Conservation (phyloP, 2,888 invertebrate genomes). For the Drosophila pseudotakahashii region DNA sequence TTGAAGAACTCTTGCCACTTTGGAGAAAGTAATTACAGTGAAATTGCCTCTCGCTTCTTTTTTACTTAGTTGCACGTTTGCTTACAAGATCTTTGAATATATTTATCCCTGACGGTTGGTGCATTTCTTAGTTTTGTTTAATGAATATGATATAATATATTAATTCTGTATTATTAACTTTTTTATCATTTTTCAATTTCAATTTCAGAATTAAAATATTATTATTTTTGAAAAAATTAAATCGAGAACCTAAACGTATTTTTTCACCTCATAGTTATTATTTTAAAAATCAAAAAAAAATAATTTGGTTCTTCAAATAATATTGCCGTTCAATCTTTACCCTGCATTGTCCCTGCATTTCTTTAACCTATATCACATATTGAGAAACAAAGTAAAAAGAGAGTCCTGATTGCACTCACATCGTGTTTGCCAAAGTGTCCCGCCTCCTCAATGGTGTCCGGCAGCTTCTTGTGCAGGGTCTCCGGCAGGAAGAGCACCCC, state of each 20-base stretch:
- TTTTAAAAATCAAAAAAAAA: too few relatives aligned
- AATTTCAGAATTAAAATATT: too few relatives aligned
- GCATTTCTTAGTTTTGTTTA: not conserved
- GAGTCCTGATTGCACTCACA: conserved; percentile 60
- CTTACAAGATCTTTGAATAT: not conserved
- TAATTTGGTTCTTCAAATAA: too few relatives aligned
- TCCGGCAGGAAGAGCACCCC: conserved; percentile 87
- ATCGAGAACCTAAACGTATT: too few relatives aligned
- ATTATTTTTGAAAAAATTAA: too few relatives aligned
- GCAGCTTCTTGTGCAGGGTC: conserved; percentile 87
- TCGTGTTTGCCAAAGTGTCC: conserved; percentile 85
- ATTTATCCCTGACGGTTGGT: not conserved
- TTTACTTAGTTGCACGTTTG: not conserved
- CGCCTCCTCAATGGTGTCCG: conserved; percentile 88
- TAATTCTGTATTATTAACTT: too few relatives aligned
- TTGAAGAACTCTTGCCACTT: conserved; percentile 19
- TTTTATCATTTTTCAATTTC: too few relatives aligned
- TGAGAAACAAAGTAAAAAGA: not conserved
- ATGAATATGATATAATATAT: too few relatives aligned
- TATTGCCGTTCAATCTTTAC: too few relatives aligned
- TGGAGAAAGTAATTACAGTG: conserved; percentile 23
- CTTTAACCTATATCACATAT: too few relatives aligned
- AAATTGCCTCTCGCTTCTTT: not conserved
- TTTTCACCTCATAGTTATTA: too few relatives aligned
- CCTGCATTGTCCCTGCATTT: too few relatives aligned